These are phyloP conservation scores for Lophius piscatorius DNA, from an alignment of 2,113 vertebrate genomes.

Conservation along the genomic window DNA sequence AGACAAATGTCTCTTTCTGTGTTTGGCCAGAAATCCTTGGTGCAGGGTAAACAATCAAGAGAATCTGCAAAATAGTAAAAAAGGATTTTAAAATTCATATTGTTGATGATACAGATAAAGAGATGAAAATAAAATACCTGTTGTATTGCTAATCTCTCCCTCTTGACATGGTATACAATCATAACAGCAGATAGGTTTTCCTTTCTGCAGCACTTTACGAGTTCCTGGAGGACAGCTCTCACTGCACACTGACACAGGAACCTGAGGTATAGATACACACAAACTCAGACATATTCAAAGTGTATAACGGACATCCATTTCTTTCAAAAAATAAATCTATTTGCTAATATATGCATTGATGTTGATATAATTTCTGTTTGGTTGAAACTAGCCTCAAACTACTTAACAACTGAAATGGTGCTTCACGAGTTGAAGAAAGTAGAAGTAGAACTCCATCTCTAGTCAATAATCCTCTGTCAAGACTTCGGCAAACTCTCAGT, in stretches of 20 bases:
- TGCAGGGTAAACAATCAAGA: no score
- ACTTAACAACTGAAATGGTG: no score
- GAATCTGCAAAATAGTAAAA: conserved; percentile 54
- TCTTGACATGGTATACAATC: conserved; percentile 75
- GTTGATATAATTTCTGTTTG: no score
- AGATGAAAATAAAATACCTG: conserved; percentile 54
- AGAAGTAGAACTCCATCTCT: no score
- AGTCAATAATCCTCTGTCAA: no score
- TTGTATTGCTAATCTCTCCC: conserved; percentile 76
- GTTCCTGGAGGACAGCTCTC: conserved; percentile 69
- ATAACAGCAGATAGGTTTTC: conserved; percentile 74
- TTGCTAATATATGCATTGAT: no score
- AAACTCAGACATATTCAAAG: neutral
- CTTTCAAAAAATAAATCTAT: no score
- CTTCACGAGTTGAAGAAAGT: no score
- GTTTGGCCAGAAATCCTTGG: neutral
- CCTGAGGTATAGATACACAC: conserved; percentile 23
- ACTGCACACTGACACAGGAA: conserved; percentile 73
- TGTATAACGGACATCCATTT: no score
- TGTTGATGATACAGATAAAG: no score
- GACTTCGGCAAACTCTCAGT: no score
- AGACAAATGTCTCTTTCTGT: conserved; percentile 57
- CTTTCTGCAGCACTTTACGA: conserved; percentile 68
- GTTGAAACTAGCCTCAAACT: no score
- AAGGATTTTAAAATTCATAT: neutral